A percentile compares a stretch with the other conserved stretches of the same genome.
Evolutionary conservation across 2,797 vertebrate species (phyloP).

Genomic region (Microchirus variegatus): DNA sequence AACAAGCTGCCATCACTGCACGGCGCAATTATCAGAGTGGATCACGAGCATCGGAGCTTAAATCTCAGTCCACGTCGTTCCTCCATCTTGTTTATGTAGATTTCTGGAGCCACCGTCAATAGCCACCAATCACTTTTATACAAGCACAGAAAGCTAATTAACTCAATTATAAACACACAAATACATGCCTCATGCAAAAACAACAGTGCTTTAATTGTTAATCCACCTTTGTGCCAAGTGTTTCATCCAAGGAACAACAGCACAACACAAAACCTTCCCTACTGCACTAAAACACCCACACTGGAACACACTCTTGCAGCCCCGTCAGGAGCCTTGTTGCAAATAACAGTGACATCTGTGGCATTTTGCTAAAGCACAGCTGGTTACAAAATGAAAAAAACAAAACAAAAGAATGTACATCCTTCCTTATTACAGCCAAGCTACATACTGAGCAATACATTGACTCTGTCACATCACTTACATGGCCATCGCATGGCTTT

Average conservation of each 20-base stretch:
- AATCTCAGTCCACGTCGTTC: conserved; percentile 14
- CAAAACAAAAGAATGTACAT: conserved; percentile 18
- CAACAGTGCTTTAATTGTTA: conserved; percentile 46
- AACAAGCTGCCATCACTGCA: conserved; percentile 17
- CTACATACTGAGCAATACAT: conserved; percentile 21
- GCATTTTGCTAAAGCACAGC: conserved; percentile 48
- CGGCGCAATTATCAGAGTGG: conserved; percentile 7
- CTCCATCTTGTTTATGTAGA: neutral
- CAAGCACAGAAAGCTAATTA: conserved; percentile 19
- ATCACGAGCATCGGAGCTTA: conserved; percentile 17
- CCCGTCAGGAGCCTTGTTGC: conserved; percentile 40
- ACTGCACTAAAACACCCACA: conserved; percentile 31
- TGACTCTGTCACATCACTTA: conserved; percentile 5
- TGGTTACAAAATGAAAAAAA: conserved; percentile 34
- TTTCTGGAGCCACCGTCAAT: neutral
- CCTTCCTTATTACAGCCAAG: conserved; percentile 34
- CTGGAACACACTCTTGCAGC: conserved; percentile 32
- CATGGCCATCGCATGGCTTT: conserved; percentile 30
- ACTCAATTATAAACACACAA: conserved; percentile 45
- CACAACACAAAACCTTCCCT: conserved; percentile 27
- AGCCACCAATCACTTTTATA: neutral
- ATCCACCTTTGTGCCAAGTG: conserved; percentile 28
- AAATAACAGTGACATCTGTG: conserved; percentile 39
- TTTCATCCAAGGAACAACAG: conserved; percentile 42
- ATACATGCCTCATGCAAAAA: conserved; percentile 59